Base-by-base conservation (phyloP, 53 echinoderm and acorn worm genomes). In the Hippasteria phrygiana region DNA sequence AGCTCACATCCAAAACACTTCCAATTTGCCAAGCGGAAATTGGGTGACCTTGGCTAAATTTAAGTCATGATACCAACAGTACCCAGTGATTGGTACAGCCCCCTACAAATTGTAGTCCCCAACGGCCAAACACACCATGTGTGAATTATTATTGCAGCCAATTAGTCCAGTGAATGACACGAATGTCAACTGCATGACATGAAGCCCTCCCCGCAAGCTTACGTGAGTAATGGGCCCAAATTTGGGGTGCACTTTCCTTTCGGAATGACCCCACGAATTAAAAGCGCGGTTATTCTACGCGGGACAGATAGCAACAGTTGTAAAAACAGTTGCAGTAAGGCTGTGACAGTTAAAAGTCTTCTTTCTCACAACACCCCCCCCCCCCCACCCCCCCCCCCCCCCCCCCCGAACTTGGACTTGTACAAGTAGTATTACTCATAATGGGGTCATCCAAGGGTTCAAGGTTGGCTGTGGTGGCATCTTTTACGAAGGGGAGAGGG, bases 21-120 rank as follows among this genome's bases (percentile, higher is more conserved):
- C 51, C 51, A 84, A 84, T 84, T 70, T 84, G 22, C 32, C 9
- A 10, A 46, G 35, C 85, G 40, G 85, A 71, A 71, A 71, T 85
- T 43, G 27, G 12, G 71, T 70, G 85, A 85, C 85, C 85, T 85
- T 85, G 85, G 46, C 50, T 43, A 32, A 81, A 66, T 81, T 33
- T 29, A 65, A 81, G 66, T 46, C 7, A 59, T 7, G 46, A 45
- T 45, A 45, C 46, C 5, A 45, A 45, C 11, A 45, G 6, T 45
- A 45, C 46, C 46, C 46, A 45, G 40, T 10, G 12, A 43, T 6
- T n/a, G 73, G 41, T 40, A 75, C 75, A 20, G 18, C 28, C 17
- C 43, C 50, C 24, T 31, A 27, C 20, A 7, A 17, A 47, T 13
- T 11, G 32, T 5, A 31, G 31, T 66, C 66, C 34, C 33, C 22